Evolutionary conservation across 2,113 vertebrate species (phyloP).

Genomic region (Romanogobio albipinnatus): DNA sequence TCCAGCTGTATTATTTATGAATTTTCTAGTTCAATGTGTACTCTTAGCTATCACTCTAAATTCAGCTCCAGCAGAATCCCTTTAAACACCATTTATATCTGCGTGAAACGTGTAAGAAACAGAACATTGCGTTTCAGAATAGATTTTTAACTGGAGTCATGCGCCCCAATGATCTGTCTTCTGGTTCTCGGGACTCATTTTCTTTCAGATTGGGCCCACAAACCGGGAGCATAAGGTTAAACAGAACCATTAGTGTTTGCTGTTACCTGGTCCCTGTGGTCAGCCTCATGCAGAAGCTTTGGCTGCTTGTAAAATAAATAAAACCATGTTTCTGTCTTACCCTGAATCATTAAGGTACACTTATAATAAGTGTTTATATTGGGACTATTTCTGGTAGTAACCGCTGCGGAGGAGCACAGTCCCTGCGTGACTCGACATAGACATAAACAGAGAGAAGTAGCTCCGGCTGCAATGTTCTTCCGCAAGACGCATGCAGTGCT

Average conservation of each 20-base stretch:
- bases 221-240: not conserved
- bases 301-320: not conserved
- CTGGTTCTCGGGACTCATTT: not conserved
- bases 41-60: not conserved
- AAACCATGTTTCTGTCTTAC: not conserved
- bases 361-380: too few species aligned
- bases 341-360: too few species aligned
- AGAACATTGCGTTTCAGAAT: not conserved
- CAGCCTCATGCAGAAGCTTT: not conserved
- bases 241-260: not conserved
- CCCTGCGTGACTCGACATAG: too few species aligned
- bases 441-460: too few species aligned
- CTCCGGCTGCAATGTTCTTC: too few species aligned
- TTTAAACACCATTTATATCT: not conserved
- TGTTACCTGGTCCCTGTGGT: not conserved
- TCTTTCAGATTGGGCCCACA: not conserved
- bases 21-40: not conserved
- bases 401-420: too few species aligned
- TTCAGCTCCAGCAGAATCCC: not conserved
- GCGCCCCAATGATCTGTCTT: not conserved
- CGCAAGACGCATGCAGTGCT: too few species aligned
- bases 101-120: not conserved
- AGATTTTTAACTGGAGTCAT: not conserved
- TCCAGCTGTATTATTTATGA: constrained; percentile 11
- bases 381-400: too few species aligned